Conservation (phyloP, 2,888 invertebrate species). For the Zele albiditarsus region DNA sequence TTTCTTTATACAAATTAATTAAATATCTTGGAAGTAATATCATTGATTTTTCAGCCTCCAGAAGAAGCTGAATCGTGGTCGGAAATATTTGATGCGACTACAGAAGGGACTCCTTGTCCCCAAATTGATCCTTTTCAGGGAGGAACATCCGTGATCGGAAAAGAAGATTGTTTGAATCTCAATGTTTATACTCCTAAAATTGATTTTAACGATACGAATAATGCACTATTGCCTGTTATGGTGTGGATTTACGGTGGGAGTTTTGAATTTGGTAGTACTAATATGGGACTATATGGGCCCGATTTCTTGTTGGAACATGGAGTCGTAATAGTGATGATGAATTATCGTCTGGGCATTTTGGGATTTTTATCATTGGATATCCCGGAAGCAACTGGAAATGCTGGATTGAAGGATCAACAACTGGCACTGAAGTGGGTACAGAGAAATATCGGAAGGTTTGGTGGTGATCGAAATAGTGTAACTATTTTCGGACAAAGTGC, state of each 20-base stretch:
- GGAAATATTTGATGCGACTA: constrained; percentile 40
- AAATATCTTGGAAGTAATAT: too few relatives aligned
- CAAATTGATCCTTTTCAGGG: constrained; percentile 31
- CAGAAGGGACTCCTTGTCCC: constrained; percentile 38
- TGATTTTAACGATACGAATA: constrained; percentile 7
- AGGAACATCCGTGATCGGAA: not conserved
- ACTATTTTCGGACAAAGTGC: constrained; percentile 47
- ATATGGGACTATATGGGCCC: constrained; percentile 37
- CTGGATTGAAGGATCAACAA: constrained; percentile 45
- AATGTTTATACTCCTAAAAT: constrained; percentile 50
- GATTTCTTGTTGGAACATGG: constrained; percentile 48
- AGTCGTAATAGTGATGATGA: constrained; percentile 54
- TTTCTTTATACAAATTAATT: too few relatives aligned
- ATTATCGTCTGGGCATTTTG: constrained; percentile 55
- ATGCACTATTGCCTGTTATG: constrained; percentile 46
- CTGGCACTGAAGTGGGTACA: constrained; percentile 46
- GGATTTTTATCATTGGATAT: constrained; percentile 43
- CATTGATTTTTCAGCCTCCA: constrained; percentile 43
- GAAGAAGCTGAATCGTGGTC: constrained; percentile 45
- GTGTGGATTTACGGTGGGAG: constrained; percentile 50
- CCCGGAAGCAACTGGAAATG: constrained; percentile 44
- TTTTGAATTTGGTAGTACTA: constrained; percentile 41
- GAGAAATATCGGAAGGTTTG: constrained; percentile 43
- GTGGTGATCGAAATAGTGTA: constrained; percentile 45
- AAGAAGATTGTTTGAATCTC: constrained; percentile 49